Conservation (phyloP, 92 coral and sea anemone genomes). For the Isaurus tuberculatus region DNA sequence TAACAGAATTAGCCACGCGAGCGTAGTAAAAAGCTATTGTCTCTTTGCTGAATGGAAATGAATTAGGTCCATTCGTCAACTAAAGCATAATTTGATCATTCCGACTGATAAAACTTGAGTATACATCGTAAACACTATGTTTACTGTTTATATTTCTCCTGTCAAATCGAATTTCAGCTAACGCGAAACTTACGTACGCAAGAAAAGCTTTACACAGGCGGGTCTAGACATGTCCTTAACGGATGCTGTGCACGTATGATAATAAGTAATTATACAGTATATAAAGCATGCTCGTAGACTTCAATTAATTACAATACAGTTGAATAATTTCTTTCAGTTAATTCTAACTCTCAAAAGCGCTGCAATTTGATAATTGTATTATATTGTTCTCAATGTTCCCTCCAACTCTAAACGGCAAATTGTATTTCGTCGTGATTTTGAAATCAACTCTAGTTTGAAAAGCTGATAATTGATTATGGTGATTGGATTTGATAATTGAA, state of each 20-base stretch:
- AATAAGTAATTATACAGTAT: not conserved
- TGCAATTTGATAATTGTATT: not conserved
- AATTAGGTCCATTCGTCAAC: slow-evolving; percentile 25
- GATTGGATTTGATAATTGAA: too few species aligned
- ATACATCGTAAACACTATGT: not conserved
- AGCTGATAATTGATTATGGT: too few species aligned
- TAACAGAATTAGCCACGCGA: slow-evolving; percentile 53
- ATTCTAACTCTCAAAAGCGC: not conserved
- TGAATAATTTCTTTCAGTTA: slow-evolving; percentile 20
- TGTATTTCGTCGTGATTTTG: too few species aligned
- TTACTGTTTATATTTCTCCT: not conserved
- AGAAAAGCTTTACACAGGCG: not conserved
- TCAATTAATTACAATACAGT: not conserved
- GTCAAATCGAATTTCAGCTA: not conserved
- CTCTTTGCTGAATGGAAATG: slow-evolving; percentile 7
- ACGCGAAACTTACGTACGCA: not conserved
- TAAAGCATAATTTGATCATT: slow-evolving; percentile 8
- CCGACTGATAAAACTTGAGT: not conserved
- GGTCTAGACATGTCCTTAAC: slow-evolving; percentile 21
- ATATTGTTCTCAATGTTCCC: too few species aligned
- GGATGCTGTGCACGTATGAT: not conserved
- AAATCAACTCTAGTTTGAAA: too few species aligned
- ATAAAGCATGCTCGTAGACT: not conserved
- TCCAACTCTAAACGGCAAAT: too few species aligned
- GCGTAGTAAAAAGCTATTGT: slow-evolving; percentile 19